Evolutionary conservation across 2,113 vertebrate species (phyloP).

Genomic region (Galeopterus variegatus): DNA sequence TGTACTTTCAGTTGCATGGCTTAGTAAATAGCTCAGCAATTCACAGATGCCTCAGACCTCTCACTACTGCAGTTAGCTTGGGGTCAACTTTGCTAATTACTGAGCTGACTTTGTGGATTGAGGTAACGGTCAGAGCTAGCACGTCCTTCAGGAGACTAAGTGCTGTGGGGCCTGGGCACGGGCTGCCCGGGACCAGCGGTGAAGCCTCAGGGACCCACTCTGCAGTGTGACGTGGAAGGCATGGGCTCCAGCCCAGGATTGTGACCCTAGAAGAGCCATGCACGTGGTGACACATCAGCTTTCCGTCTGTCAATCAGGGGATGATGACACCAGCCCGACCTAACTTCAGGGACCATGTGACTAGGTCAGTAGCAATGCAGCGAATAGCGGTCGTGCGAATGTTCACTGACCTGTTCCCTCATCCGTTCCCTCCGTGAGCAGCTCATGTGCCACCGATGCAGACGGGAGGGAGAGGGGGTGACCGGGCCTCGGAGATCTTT

Average conservation of each 20-base stretch:
- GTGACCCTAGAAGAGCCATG: neutral
- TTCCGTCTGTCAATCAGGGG: neutral
- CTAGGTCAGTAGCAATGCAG: neutral
- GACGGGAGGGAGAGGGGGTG: fast-evolving
- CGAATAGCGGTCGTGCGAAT: too few relatives aligned
- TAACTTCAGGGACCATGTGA: fast-evolving
- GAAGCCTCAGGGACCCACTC: neutral
- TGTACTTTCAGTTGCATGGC: conserved; percentile 2
- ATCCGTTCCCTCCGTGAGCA: too few relatives aligned
- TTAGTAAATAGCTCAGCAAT: conserved; percentile 67
- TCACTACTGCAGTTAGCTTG: conserved; percentile 62
- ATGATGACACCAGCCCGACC: fast-evolving
- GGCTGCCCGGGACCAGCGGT: neutral
- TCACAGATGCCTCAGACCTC: conserved; percentile 27
- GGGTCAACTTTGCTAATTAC: conserved; percentile 72
- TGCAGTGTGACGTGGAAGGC: neutral
- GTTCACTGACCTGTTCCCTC: too few relatives aligned
- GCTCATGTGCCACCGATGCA: too few relatives aligned
- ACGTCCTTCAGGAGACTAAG: neutral
- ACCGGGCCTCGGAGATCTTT: too few relatives aligned
- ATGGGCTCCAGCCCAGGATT: too few relatives aligned
- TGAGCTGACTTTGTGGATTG: conserved; percentile 68
- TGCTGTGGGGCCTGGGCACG: too few relatives aligned
- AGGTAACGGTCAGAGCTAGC: neutral
- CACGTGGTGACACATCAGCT: fast-evolving